These are phyloP conservation scores for Oceanodroma leucorhoa DNA, from an alignment of 2,797 vertebrate species.

Conservation along the genomic window DNA sequence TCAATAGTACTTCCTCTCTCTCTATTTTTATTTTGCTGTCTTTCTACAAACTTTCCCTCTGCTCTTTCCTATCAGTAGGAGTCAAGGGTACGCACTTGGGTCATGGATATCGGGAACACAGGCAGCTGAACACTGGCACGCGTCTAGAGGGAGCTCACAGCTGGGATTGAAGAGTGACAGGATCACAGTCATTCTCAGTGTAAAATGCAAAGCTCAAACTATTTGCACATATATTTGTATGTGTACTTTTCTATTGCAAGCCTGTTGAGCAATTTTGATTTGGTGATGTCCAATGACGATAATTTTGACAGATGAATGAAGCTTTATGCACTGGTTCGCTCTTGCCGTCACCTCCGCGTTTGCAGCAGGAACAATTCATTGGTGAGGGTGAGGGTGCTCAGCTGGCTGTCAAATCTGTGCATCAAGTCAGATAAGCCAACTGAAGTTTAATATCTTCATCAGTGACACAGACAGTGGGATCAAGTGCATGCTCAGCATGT, in stretches of 20 bases:
- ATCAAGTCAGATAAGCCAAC: neutral
- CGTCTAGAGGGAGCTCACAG: neutral
- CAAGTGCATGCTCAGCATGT: too few relatives aligned
- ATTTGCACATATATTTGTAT: neutral
- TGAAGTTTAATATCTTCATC: neutral
- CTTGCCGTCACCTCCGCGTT: neutral
- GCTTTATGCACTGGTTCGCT: neutral
- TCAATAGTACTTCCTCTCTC: neutral
- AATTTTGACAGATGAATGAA: neutral
- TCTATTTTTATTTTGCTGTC: neutral
- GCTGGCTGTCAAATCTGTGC: neutral
- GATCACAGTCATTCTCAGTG: neutral
- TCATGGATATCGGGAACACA: neutral
- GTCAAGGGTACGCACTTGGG: too few relatives aligned
- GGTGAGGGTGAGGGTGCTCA: neutral
- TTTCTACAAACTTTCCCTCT: neutral
- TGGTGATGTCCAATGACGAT: neutral
- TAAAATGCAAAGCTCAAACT: neutral
- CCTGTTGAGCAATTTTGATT: neutral
- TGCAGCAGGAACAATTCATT: neutral
- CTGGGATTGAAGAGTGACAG: neutral
- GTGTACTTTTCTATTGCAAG: neutral
- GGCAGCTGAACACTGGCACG: rapidly evolving
- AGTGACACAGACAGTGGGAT: too few relatives aligned
- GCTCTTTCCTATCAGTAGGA: neutral